These are phyloP conservation scores for Thysanoteuthis rhombus DNA, from an alignment of 2,888 invertebrate species.

Conservation along the genomic window DNA sequence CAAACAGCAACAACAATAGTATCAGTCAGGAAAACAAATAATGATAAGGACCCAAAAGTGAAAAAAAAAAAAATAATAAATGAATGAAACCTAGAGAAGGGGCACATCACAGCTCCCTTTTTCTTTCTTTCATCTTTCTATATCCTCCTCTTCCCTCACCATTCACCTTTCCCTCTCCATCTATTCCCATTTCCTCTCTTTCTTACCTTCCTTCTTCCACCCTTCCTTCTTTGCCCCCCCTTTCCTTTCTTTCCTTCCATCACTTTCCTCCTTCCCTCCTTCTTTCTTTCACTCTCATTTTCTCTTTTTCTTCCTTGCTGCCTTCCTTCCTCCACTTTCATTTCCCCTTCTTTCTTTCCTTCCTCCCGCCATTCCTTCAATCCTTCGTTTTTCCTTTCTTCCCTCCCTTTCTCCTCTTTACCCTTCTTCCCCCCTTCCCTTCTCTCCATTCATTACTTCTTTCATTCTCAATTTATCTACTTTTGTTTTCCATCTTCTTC, in stretches of 20 bases:
- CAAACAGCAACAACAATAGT: no score
- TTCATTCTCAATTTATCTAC: neutral
- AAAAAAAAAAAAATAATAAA: no score
- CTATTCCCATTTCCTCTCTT: no score
- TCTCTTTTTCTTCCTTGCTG: neutral
- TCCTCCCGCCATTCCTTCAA: neutral
- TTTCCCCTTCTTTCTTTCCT: neutral
- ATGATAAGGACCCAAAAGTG: no score
- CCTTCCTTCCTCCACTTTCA: neutral
- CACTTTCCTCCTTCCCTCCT: neutral
- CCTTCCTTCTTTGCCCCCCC: no score
- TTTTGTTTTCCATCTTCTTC: neutral
- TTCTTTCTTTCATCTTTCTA: neutral
- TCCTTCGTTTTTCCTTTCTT: neutral
- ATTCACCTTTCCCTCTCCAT: no score
- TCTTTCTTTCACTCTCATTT: neutral
- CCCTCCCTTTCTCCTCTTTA: neutral
- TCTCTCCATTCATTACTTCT: neutral
- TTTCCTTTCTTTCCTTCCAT: neutral
- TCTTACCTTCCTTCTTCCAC: no score
- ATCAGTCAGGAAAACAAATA: no score
- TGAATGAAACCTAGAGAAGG: no score
- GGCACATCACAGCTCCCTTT: no score
- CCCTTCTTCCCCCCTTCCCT: neutral
- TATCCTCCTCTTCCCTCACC: neutral